Conservation (phyloP, 2,797 vertebrate genomes). For the Octomys mimax region DNA sequence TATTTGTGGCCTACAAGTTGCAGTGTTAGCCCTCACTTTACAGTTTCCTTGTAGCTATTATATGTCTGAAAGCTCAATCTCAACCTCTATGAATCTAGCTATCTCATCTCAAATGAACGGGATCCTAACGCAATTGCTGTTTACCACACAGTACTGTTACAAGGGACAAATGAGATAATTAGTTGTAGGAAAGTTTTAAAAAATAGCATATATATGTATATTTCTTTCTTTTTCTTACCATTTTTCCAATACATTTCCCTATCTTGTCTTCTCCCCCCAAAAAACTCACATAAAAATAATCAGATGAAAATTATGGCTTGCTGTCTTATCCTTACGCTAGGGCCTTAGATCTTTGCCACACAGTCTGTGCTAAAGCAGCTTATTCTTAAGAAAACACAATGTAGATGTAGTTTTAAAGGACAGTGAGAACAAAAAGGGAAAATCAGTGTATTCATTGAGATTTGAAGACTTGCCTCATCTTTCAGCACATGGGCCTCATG, state of each 20-base stretch:
- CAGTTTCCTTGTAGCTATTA: slow-evolving; percentile 10
- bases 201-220: background rate
- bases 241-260: background rate
- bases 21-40: slow-evolving; percentile 40
- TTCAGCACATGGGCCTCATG: background rate
- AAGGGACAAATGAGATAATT: background rate
- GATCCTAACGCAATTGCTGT: background rate
- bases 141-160: background rate
- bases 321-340: background rate
- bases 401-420: background rate
- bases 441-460: background rate
- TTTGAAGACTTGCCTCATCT: slow-evolving; percentile 18
- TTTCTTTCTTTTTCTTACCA: background rate
- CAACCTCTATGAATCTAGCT: background rate
- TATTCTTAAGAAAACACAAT: background rate
- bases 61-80: slow-evolving; percentile 47
- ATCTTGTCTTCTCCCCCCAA: background rate
- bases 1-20: slow-evolving; percentile 7
- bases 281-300: background rate
- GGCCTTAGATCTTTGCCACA: background rate
- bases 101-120: slow-evolving; percentile 17
- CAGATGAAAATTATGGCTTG: slow-evolving; percentile 4
- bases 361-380: background rate
- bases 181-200: background rate
- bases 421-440: background rate